Percentiles rank a stretch among this genome's conserved stretches.
Evolutionary conservation across 2,888 invertebrate species (phyloP).

Genomic region (Noctua comes): DNA sequence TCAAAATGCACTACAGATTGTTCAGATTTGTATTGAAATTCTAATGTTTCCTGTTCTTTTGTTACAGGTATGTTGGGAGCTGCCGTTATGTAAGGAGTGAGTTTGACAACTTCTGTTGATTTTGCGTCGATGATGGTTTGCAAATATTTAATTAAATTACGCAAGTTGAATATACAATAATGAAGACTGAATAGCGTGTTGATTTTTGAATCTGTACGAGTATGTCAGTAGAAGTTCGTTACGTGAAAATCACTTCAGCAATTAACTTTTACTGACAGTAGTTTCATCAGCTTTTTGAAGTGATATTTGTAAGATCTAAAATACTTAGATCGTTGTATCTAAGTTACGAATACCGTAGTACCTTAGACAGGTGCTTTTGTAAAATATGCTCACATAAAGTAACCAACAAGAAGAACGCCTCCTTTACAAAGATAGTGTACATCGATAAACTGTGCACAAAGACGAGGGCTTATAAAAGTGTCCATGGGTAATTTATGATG

Average conservation of each 20-base stretch:
- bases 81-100: constrained; percentile 48
- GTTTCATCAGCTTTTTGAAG: neutral
- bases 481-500: constrained; percentile 64
- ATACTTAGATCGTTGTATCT: neutral
- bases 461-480: constrained; percentile 54
- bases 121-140: constrained; percentile 18
- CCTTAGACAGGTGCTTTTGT: neutral
- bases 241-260: constrained; percentile 14
- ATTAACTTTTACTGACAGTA: neutral
- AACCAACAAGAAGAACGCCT: constrained; percentile 21
- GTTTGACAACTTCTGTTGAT: constrained; percentile 49
- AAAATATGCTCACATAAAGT: constrained; percentile 33
- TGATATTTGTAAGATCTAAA: too few species aligned
- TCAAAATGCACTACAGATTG: constrained; percentile 66
- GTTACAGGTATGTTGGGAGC: constrained; percentile 73
- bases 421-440: constrained; percentile 31
- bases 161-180: constrained; percentile 30
- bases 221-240: constrained; percentile 9
- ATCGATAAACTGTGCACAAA: constrained; percentile 51
- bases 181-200: constrained; percentile 28
- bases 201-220: constrained; percentile 19
- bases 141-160: constrained; percentile 35
- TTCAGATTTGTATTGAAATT: constrained; percentile 67
- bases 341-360: neutral
- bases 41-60: constrained; percentile 69